A percentile compares a stretch with the other conserved stretches of the same genome.
These are phyloP conservation scores for Drosophila cracens DNA, from an alignment of 2,888 invertebrate species.

Conservation along the genomic window DNA sequence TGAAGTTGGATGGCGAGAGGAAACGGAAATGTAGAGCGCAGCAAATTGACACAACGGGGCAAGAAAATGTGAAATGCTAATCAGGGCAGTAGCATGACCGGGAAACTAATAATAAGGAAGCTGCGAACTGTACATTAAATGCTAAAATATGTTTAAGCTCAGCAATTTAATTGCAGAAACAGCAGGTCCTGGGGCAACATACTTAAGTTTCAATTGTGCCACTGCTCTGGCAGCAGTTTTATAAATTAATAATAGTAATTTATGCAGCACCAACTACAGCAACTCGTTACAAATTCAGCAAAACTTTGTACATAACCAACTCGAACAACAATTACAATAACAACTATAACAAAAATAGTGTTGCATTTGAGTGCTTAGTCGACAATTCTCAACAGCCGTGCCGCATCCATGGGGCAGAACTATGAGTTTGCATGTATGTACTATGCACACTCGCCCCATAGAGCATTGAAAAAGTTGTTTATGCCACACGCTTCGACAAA, in stretches of 20 bases:
- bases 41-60: conserved; percentile 11
- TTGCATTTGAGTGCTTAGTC: conserved; percentile 30
- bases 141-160: conserved; percentile 13
- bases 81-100: conserved; percentile 15
- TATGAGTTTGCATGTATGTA: conserved; percentile 24
- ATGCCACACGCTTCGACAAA: conserved; percentile 17
- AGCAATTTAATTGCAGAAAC: conserved; percentile 12
- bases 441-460: background rate
- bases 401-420: conserved; percentile 8
- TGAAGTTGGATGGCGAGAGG: conserved; percentile 20
- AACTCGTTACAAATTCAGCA: conserved; percentile 51
- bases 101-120: conserved; percentile 22
- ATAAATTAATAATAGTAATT: conserved; percentile 68
- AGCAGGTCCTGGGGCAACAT: conserved; percentile 5
- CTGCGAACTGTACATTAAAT: conserved; percentile 21
- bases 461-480: conserved; percentile 20
- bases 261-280: conserved; percentile 55
- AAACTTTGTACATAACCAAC: conserved; percentile 46
- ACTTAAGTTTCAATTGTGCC: conserved; percentile 47
- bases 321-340: conserved; percentile 2
- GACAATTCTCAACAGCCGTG: conserved; percentile 29
- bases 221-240: conserved; percentile 35
- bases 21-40: conserved; percentile 22
- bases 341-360: conserved; percentile 8
- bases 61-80: conserved; percentile 19